These are phyloP conservation scores for Hylomyscus alleni DNA, from an alignment of 2,797 vertebrate species.

Conservation along the genomic window DNA sequence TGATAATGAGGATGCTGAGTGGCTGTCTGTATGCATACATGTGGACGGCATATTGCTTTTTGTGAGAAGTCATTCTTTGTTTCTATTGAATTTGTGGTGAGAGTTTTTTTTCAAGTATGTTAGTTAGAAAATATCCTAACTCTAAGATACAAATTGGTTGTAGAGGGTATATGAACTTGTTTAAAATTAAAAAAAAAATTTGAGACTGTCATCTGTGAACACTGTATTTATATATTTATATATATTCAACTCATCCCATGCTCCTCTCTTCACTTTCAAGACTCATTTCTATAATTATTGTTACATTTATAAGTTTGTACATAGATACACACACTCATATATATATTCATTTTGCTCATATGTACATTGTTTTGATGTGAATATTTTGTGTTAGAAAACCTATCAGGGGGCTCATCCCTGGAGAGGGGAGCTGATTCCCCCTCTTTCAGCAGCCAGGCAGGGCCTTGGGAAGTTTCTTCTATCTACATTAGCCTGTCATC, in stretches of 20 bases:
- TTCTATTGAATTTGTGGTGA: slow-evolving; percentile 30
- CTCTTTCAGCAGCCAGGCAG: not conserved
- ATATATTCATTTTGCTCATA: not conserved
- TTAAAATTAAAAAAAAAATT: not conserved
- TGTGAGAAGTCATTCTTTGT: slow-evolving; percentile 40
- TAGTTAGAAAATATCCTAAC: slow-evolving; percentile 13
- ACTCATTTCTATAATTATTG: not conserved
- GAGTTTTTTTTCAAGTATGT: not conserved
- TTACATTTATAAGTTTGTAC: not conserved
- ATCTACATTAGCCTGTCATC: not conserved
- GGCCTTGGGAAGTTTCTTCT: not conserved
- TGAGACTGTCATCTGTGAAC: not conserved
- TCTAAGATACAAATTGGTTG: not conserved
- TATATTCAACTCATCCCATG: not conserved
- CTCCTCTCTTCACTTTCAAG: not conserved
- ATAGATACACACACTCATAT: not conserved
- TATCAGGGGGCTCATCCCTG: not conserved
- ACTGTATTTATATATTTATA: not conserved
- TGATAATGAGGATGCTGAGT: slow-evolving; percentile 44
- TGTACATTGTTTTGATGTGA: not conserved
- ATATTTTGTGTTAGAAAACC: not conserved
- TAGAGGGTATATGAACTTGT: not conserved
- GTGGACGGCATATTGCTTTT: not conserved
- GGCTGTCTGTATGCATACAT: not conserved
- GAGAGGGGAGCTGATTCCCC: not conserved